These are phyloP conservation scores for Camponotus floridanus DNA, from an alignment of 1,140 invertebrate species.

Conservation along the genomic window DNA sequence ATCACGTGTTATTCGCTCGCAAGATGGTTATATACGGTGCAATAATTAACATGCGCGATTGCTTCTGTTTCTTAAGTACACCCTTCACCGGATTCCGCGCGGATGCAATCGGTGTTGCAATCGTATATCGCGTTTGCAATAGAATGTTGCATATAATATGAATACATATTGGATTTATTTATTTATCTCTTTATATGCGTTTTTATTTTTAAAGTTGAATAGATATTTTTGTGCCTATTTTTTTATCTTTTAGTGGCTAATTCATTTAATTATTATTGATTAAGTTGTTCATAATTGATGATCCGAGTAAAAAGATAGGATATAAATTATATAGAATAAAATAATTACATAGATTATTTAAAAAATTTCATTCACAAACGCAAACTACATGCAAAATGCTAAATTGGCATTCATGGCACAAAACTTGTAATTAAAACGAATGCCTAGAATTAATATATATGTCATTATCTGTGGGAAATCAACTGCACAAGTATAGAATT, in stretches of 20 bases:
- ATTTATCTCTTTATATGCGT: background rate
- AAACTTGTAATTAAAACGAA: too few relatives aligned
- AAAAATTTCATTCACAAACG: background rate
- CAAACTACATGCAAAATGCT: too few relatives aligned
- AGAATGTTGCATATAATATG: background rate
- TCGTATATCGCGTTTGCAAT: background rate
- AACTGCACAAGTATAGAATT: too few relatives aligned
- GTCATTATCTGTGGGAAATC: too few relatives aligned
- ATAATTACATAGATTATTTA: background rate
- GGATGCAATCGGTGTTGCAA: slow-evolving; percentile 64
- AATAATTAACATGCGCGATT: slow-evolving; percentile 55
- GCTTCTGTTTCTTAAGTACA: slow-evolving; percentile 66
- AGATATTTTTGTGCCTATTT: background rate
- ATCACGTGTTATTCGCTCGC: slow-evolving; percentile 24
- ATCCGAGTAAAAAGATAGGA: background rate
- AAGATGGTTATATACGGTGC: slow-evolving; percentile 47
- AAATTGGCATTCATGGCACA: too few relatives aligned
- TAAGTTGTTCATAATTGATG: background rate
- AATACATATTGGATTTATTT: background rate
- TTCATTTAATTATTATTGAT: background rate
- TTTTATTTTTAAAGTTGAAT: background rate
- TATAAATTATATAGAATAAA: background rate
- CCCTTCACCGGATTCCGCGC: slow-evolving; percentile 68
- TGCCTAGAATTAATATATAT: too few relatives aligned
- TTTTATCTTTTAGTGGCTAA: background rate